Evolutionary conservation across 1,140 invertebrate genomes (phyloP), one percentile per base, ranked within the genome.

Genomic region (Drosophila chauvacae): DNA sequence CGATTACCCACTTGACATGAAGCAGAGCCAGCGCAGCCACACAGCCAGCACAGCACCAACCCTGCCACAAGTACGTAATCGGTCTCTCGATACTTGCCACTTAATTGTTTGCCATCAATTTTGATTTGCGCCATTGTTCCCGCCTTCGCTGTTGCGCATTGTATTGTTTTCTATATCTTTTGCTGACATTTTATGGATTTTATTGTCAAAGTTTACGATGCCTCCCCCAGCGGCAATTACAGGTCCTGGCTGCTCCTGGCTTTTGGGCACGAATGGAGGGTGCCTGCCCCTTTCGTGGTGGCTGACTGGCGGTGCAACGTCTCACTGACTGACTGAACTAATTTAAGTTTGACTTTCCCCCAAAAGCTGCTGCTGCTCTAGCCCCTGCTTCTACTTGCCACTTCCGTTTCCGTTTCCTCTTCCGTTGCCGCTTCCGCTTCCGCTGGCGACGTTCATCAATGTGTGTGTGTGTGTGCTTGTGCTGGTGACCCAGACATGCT

Each of bases 31-130:
- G 23, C 7, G 1, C 28, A 30, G 28, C 26, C 26, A 26, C 44
- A 13, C 18, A n/a, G 41, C 18, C 11, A 7, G 5, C 44, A 23
- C 20, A 42, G 37, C 14, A 2, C n/a, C 41, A 44, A 1, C 39
- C 11, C 42, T 45, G 60, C 60, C 66, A 55, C 66, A 70, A 70
- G 66, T 47, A 70, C 39, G 63, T 76, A 81, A 81, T 77, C 72
- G 65, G 39, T 59, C 78, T 80, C 77, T 61, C 64, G 59, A 56
- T 73, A 69, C 58, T 53, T 69, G 58, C 57, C 69, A 80, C 59
- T 81, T 82, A 83, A 83, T 83, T 83, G 81, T 80, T 76, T 51
- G 77, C 71, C 60, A 84, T 83, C 71, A 84, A 83, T 80, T 84
- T 71, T 80, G 80, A 83, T 80, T 80, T 83, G 37, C 48, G 64